These are phyloP conservation scores for Danio kyathit DNA, from an alignment of 2,797 vertebrate species.

Conservation along the genomic window DNA sequence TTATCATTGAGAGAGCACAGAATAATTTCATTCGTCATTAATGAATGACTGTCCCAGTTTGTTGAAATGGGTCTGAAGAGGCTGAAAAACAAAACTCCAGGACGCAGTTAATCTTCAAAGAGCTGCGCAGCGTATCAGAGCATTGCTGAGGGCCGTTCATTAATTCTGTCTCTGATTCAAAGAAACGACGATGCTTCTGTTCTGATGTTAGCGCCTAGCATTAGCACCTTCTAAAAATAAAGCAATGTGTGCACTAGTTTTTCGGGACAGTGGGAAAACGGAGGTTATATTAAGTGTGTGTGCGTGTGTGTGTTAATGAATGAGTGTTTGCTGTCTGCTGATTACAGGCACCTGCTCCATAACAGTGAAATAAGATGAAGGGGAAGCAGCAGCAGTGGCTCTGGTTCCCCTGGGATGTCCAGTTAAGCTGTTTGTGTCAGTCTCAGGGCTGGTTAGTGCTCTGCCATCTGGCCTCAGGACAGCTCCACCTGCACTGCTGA, in stretches of 20 bases:
- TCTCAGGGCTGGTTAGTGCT: conserved; percentile 34
- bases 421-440: conserved; percentile 49
- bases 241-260: conserved; percentile 33
- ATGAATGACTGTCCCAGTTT: conserved; percentile 15
- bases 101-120: conserved; percentile 24
- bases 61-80: neutral
- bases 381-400: conserved; percentile 23
- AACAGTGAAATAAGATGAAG: conserved; percentile 2
- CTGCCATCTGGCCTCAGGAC: conserved; percentile 55
- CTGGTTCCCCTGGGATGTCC: conserved; percentile 41
- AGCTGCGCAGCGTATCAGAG: conserved; percentile 15
- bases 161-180: conserved; percentile 48
- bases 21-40: neutral
- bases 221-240: conserved; percentile 59
- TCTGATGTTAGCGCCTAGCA: conserved; percentile 43
- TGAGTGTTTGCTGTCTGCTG: neutral
- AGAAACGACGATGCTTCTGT: conserved; percentile 2
- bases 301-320: conserved; percentile 2
- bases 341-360: conserved; percentile 15
- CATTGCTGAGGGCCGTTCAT: conserved; percentile 36
- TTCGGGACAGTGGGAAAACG: conserved; percentile 1
- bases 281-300: conserved; percentile 38
- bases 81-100: neutral
- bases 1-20: neutral
- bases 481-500: conserved; percentile 47